A percentile compares a stretch with the other conserved stretches of the same genome.
These are phyloP conservation scores for Passerculus sandwichensis DNA, from an alignment of 2,797 vertebrate species.

Conservation along the genomic window DNA sequence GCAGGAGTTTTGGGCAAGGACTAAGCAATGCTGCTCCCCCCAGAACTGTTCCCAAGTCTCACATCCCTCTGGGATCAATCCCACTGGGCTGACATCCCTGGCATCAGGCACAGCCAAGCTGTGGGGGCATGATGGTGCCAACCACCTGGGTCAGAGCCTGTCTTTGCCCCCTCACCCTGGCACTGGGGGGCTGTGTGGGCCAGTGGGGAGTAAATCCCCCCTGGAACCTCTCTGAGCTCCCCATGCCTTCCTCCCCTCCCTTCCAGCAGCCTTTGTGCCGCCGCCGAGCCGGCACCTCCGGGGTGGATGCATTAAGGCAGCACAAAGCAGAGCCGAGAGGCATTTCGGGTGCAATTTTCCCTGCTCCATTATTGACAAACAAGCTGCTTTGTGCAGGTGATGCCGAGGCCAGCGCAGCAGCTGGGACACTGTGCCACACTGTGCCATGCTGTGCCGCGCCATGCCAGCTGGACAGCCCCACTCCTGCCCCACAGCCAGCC, in stretches of 20 bases:
- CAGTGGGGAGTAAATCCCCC: neutral
- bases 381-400: conserved; percentile 69
- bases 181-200: accelerated
- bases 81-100: neutral
- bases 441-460: accelerated
- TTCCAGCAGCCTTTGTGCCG: conserved; percentile 10
- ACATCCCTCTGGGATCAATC: neutral
- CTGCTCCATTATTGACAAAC: conserved; percentile 72
- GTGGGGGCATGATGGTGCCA: accelerated
- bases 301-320: conserved; percentile 29
- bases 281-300: neutral
- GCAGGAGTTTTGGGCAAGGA: neutral
- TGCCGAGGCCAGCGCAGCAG: neutral
- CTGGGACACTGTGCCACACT: neutral
- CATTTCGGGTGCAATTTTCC: conserved; percentile 64
- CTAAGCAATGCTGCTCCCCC: neutral
- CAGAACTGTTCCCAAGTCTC: neutral
- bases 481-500: neutral
- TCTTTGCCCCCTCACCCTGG: neutral
- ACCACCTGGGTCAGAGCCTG: accelerated
- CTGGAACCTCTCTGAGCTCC: neutral
- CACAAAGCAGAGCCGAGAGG: conserved; percentile 66
- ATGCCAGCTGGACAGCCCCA: neutral
- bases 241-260: neutral
- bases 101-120: neutral